These are phyloP conservation scores for Serripes groenlandicus DNA, from an alignment of 2,888 invertebrate genomes.

Conservation along the genomic window DNA sequence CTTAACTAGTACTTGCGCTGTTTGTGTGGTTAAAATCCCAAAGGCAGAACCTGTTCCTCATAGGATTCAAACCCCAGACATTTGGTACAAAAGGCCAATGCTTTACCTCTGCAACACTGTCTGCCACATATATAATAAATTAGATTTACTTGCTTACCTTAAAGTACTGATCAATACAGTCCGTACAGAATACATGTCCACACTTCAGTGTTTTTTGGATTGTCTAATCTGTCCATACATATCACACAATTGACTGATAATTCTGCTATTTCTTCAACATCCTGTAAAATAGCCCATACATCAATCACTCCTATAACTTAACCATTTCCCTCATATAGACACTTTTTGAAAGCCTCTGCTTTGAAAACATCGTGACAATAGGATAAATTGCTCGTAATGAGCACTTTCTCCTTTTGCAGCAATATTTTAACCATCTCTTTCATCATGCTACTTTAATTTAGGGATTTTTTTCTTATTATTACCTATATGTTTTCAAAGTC, in stretches of 20 bases:
- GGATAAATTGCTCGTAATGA: neutral
- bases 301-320: neutral
- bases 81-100: too few relatives aligned
- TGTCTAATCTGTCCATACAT: conserved; percentile 59
- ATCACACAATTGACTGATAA: conserved; percentile 48
- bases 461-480: too few relatives aligned
- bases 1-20: too few relatives aligned
- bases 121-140: too few relatives aligned
- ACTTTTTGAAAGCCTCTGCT: neutral
- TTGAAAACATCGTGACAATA: neutral
- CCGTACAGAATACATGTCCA: conserved; percentile 64
- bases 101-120: too few relatives aligned
- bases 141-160: too few relatives aligned
- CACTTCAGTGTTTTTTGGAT: conserved; percentile 57
- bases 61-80: too few relatives aligned
- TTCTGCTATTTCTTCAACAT: neutral
- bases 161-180: conserved; percentile 66
- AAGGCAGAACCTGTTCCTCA: too few relatives aligned
- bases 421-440: neutral
- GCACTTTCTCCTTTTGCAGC: neutral
- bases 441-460: neutral
- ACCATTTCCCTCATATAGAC: too few relatives aligned
- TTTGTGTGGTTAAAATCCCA: too few relatives aligned
- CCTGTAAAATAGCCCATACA: neutral
- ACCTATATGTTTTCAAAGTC: neutral